Evolutionary conservation across 2,888 invertebrate species (phyloP).

Genomic region (Calliopum simillimum): DNA sequence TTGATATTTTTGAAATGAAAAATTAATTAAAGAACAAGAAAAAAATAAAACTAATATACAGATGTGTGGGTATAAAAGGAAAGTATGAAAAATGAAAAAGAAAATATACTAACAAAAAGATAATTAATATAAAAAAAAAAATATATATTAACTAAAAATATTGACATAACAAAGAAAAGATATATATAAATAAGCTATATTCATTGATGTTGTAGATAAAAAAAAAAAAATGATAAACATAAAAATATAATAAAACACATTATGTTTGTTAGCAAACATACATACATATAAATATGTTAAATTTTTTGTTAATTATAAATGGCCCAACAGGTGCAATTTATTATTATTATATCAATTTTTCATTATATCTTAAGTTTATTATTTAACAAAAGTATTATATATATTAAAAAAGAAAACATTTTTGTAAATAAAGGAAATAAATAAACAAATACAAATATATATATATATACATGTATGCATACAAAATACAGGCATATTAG

Average conservation of each 20-base stretch:
- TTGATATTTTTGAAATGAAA: slow-evolving; percentile 46
- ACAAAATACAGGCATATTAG: no score
- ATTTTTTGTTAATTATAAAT: no score
- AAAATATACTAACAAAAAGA: slow-evolving; percentile 26
- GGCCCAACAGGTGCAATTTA: background rate
- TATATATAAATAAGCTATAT: slow-evolving; percentile 52
- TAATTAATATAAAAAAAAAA: slow-evolving; percentile 34
- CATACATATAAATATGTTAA: no score
- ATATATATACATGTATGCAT: no score
- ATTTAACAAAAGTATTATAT: slow-evolving; percentile 4
- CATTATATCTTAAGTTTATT: background rate
- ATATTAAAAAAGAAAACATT: slow-evolving; percentile 47
- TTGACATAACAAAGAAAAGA: slow-evolving; percentile 30
- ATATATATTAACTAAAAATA: slow-evolving; percentile 29
- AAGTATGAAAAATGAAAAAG: slow-evolving; percentile 34
- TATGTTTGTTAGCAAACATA: slow-evolving; percentile 52
- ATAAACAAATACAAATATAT: slow-evolving; percentile 6
- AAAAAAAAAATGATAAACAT: slow-evolving; percentile 41
- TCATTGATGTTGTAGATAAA: slow-evolving; percentile 64
- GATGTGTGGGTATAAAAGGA: slow-evolving; percentile 31
- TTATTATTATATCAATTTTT: no score
- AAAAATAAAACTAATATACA: slow-evolving; percentile 40
- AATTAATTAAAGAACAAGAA: slow-evolving; percentile 33
- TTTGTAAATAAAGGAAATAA: slow-evolving; percentile 58
- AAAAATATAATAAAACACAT: slow-evolving; percentile 38